phyloP scores from a whole-genome alignment of 2,888 invertebrate species.

The Hirtodrosophila trivittata region DNA sequence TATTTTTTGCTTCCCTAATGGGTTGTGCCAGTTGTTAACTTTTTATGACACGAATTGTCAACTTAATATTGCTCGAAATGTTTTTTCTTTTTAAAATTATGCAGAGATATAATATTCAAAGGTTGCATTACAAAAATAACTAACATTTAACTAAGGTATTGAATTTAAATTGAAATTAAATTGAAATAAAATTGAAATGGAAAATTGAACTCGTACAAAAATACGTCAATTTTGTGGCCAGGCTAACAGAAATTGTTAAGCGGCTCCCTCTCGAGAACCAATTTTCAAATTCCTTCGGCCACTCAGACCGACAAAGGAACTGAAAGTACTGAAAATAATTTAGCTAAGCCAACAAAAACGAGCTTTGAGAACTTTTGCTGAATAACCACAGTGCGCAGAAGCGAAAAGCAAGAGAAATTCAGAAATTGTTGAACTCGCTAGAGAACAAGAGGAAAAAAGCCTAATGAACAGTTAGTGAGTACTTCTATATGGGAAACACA shows the following conservation, averaged over 20 bases:
- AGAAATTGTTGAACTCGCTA: not conserved
- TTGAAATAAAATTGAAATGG: not conserved
- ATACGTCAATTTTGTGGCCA: slow-evolving; percentile 47
- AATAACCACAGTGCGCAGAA: slow-evolving; percentile 66
- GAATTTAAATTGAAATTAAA: not conserved
- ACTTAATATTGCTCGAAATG: slow-evolving; percentile 11
- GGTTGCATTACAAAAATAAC: not conserved
- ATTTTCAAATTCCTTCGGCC: slow-evolving; percentile 51
- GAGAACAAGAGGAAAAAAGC: not conserved
- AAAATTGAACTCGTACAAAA: slow-evolving; percentile 10
- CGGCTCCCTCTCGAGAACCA: slow-evolving; percentile 30
- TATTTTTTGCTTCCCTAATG: slow-evolving; percentile 5
- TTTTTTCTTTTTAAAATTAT: no score
- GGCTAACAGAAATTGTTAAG: slow-evolving; percentile 64
- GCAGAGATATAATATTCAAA: slow-evolving; percentile 1
- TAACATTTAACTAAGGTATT: not conserved
- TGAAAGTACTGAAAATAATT: slow-evolving; percentile 64
- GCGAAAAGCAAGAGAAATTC: slow-evolving; percentile 7
- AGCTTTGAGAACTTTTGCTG: slow-evolving; percentile 54
- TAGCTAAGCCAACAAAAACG: slow-evolving; percentile 36
- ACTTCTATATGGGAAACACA: slow-evolving; percentile 9
- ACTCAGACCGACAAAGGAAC: slow-evolving; percentile 66
- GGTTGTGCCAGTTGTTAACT: slow-evolving; percentile 6
- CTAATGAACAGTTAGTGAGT: not conserved
- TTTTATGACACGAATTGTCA: slow-evolving; percentile 13